Conservation (phyloP, 2,888 invertebrate species). For the Habroteleia sp. region DNA sequence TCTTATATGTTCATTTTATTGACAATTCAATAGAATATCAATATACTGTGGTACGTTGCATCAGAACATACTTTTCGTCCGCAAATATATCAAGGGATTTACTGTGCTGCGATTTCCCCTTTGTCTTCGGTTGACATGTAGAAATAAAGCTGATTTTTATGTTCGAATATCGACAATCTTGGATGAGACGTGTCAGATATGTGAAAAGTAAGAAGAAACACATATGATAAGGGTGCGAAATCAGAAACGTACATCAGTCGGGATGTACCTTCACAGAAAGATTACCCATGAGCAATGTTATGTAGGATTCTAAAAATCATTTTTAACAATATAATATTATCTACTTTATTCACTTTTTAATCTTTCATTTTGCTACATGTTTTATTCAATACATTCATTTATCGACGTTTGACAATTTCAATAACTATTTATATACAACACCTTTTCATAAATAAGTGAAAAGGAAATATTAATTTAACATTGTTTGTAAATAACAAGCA, state of each 20-base stretch:
- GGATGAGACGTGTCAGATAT: slow-evolving; percentile 73
- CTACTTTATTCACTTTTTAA: too few species aligned
- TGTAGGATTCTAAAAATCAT: too few species aligned
- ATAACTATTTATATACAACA: too few species aligned
- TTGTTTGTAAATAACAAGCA: too few species aligned
- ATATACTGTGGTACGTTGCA: slow-evolving; percentile 51
- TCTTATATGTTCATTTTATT: slow-evolving; percentile 40
- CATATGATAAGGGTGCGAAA: slow-evolving; percentile 71
- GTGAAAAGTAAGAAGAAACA: slow-evolving; percentile 67
- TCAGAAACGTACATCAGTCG: slow-evolving; percentile 55
- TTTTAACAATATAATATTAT: too few species aligned
- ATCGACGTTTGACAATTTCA: too few species aligned
- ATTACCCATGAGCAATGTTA: too few species aligned
- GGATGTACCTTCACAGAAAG: slow-evolving; percentile 1
- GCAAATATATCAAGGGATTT: slow-evolving; percentile 67
- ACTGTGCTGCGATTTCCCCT: slow-evolving; percentile 56
- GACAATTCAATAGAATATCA: slow-evolving; percentile 62
- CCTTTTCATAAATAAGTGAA: too few species aligned
- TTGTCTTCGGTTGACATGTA: slow-evolving; percentile 62
- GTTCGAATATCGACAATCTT: slow-evolving; percentile 74
- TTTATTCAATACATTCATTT: too few species aligned
- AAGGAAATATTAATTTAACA: too few species aligned
- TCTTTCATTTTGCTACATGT: too few species aligned
- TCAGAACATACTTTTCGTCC: slow-evolving; percentile 59
- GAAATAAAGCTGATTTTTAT: slow-evolving; percentile 78